Percentiles rank a stretch among this genome's conserved stretches.
These are phyloP conservation scores for Galeruca laticollis DNA, from an alignment of 2,888 invertebrate genomes.

Conservation along the genomic window DNA sequence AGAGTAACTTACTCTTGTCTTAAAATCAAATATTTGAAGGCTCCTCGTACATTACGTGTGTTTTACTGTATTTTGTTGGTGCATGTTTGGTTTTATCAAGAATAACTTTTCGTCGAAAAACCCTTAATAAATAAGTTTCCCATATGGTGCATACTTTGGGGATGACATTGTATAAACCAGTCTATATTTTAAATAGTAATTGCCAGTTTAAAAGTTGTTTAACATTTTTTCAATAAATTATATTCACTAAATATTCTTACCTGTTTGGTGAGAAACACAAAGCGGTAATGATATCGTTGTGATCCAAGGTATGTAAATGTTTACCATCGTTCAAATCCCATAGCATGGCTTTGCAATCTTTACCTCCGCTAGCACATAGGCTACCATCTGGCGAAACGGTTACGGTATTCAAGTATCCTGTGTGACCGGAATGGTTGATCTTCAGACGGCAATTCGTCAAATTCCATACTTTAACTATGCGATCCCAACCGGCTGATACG, in stretches of 20 bases:
- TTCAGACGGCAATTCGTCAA: constrained; percentile 98
- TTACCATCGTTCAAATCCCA: constrained; percentile 99
- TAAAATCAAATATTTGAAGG: no score
- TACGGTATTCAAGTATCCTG: constrained; percentile 97
- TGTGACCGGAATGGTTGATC: constrained; percentile 98
- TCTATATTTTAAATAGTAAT: no score
- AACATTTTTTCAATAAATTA: not conserved
- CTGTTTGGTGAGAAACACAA: constrained; percentile 99
- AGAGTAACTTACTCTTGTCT: no score
- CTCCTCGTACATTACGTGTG: no score
- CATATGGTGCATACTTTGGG: no score
- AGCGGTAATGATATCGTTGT: constrained; percentile 98
- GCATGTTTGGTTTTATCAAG: no score
- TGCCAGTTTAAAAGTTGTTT: no score
- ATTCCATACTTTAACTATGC: constrained; percentile 98
- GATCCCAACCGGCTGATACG: constrained; percentile 99
- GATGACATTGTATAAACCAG: no score
- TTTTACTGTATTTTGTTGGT: no score
- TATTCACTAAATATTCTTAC: constrained; percentile 50
- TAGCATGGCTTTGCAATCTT: constrained; percentile 99
- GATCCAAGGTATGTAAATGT: constrained; percentile 97
- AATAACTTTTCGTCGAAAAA: no score
- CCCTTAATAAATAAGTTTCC: no score
- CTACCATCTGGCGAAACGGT: constrained; percentile 99
- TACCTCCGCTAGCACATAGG: constrained; percentile 99